Conservation (phyloP, 2,797 vertebrate species). For the Apogon hyalosoma region DNA sequence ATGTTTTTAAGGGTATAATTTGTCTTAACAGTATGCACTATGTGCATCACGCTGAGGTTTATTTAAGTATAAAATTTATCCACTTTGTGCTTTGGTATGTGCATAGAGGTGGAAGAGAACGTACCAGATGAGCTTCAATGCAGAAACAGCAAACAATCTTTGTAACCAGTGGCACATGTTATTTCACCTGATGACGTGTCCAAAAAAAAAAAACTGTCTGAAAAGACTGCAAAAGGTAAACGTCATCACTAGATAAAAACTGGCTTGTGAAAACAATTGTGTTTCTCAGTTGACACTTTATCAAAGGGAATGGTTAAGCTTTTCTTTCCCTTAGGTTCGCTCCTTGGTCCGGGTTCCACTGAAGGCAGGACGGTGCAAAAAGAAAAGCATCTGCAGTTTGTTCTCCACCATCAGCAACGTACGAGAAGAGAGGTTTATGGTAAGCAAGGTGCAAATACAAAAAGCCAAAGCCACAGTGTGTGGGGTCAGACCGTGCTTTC, state of each 20-base stretch:
- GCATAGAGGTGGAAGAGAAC: slow-evolving; percentile 69
- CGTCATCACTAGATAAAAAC: slow-evolving; percentile 62
- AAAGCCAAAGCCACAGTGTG: slow-evolving; percentile 76
- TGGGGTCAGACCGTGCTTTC: slow-evolving; percentile 85
- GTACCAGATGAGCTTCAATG: slow-evolving; percentile 63
- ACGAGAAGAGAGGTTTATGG: slow-evolving; percentile 70
- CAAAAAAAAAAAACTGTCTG: slow-evolving; percentile 39
- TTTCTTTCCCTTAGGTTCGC: slow-evolving; percentile 58
- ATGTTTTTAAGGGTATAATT: slow-evolving; percentile 36
- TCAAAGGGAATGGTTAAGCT: slow-evolving; percentile 61
- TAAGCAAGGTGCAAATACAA: slow-evolving; percentile 89
- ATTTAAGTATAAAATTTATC: slow-evolving; percentile 76
- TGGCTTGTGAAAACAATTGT: slow-evolving; percentile 54
- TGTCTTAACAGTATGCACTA: slow-evolving; percentile 51
- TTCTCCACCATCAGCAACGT: slow-evolving; percentile 61
- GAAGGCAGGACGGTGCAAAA: slow-evolving; percentile 72
- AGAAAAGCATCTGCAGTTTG: slow-evolving; percentile 67
- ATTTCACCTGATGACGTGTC: slow-evolving; percentile 66
- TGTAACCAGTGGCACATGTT: slow-evolving; percentile 66
- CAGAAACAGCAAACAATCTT: slow-evolving; percentile 60
- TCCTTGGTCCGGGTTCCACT: slow-evolving; percentile 63
- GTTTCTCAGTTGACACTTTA: slow-evolving; percentile 61
- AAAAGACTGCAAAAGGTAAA: slow-evolving; percentile 70
- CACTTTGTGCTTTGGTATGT: slow-evolving; percentile 78
- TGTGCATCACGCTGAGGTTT: slow-evolving; percentile 64